phyloP scores from a whole-genome alignment of 2,888 invertebrate species.

The Tupiocoris notatus region DNA sequence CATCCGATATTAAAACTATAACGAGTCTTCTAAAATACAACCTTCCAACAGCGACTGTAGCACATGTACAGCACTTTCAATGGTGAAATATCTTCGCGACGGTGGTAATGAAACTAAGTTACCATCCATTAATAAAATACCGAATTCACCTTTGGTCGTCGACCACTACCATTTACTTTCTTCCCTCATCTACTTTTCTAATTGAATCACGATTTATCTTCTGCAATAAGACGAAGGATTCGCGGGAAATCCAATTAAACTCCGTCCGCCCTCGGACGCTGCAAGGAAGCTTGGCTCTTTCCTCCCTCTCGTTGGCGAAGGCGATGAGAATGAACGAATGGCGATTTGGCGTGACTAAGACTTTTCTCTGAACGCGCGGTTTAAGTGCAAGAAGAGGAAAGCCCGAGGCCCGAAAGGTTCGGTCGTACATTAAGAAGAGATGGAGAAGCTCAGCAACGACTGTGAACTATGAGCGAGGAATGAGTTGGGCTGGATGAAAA shows the following conservation, averaged over 20 bases:
- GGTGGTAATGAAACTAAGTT: too few relatives aligned
- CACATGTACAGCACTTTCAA: too few relatives aligned
- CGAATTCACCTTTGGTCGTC: too few relatives aligned
- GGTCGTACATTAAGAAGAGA: background rate
- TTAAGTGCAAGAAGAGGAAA: background rate
- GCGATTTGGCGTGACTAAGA: conserved; percentile 26
- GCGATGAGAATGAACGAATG: conserved; percentile 1
- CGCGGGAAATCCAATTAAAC: conserved; percentile 26
- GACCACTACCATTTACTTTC: too few relatives aligned
- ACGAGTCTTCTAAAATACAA: too few relatives aligned
- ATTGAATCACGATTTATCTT: conserved; percentile 28
- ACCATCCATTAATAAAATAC: too few relatives aligned
- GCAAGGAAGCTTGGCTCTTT: too few relatives aligned
- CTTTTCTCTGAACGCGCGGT: background rate
- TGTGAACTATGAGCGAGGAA: background rate
- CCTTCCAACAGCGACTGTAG: too few relatives aligned
- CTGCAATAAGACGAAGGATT: conserved; percentile 20
- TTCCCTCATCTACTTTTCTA: conserved; percentile 2
- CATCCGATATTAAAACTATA: too few relatives aligned
- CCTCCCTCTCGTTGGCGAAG: background rate
- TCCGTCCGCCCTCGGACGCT: too few relatives aligned
- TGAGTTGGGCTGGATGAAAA: background rate
- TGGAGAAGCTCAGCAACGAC: background rate
- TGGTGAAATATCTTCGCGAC: too few relatives aligned
- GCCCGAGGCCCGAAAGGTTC: background rate